Conservation (phyloP, 37 sponge, comb jelly and placozoan species). For the Corticium candelabrum region DNA sequence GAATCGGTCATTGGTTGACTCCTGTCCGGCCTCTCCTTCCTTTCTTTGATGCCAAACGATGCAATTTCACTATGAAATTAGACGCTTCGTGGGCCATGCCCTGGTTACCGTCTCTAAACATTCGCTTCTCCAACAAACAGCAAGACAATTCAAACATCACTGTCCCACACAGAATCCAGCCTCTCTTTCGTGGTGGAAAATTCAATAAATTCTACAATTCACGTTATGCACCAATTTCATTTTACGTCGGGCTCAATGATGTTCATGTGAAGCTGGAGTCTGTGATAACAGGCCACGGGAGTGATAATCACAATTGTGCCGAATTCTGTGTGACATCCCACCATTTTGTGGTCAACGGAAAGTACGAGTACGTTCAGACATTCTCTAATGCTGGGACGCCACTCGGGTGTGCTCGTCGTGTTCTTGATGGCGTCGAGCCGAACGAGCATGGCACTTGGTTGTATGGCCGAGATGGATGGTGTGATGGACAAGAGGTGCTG, state of each 20-base stretch:
- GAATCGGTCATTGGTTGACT: conserved; percentile 20
- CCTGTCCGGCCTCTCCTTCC: conserved; percentile 11
- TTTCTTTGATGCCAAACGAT: not conserved
- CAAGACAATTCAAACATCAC: not conserved
- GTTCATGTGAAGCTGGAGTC: not conserved
- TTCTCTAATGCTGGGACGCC: conserved; percentile 5
- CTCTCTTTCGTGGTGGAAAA: not conserved
- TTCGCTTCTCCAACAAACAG: not conserved
- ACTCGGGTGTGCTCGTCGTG: conserved; percentile 13
- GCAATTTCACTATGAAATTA: conserved; percentile 8
- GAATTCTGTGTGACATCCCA: conserved; percentile 18
- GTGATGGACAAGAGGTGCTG: conserved; percentile 16
- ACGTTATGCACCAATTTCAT: not conserved
- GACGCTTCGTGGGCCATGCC: conserved; percentile 16
- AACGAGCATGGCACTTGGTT: conserved; percentile 23
- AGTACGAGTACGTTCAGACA: not conserved
- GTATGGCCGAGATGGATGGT: conserved; percentile 20
- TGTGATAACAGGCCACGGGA: conserved; percentile 17
- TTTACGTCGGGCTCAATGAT: not conserved
- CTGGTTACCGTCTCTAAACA: conserved; percentile 6
- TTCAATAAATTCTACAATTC: not conserved
- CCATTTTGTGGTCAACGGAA: conserved; percentile 10
- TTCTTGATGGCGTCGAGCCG: conserved; percentile 10
- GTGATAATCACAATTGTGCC: conserved; percentile 11
- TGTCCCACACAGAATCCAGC: not conserved